Evolutionary conservation across 2,888 invertebrate species (phyloP).

Genomic region (Acronicta leporina): DNA sequence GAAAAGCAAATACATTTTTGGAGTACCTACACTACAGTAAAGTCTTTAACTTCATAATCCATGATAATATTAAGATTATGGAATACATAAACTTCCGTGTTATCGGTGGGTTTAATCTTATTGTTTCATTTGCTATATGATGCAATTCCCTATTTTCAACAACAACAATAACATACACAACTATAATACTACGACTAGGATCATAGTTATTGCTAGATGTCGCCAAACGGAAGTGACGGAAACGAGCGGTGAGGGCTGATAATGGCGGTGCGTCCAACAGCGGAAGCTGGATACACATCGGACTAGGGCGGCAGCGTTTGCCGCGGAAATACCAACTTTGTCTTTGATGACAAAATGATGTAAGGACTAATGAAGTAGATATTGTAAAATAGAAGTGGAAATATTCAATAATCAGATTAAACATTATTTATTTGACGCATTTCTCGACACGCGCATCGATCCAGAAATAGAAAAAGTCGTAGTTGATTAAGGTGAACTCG

Average conservation of each 20-base stretch:
- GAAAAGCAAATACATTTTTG: not conserved
- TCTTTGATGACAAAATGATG: conserved; percentile 26
- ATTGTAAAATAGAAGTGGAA: not conserved
- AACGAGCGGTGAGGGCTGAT: conserved; percentile 54
- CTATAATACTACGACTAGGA: conserved; percentile 23
- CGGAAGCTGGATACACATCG: conserved; percentile 49
- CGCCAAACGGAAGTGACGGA: conserved; percentile 51
- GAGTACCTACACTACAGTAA: no score
- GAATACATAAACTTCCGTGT: no score
- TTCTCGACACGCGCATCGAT: no score
- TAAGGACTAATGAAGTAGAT: conserved; percentile 8
- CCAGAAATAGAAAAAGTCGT: no score
- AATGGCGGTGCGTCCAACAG: conserved; percentile 49
- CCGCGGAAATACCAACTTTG: conserved; percentile 55
- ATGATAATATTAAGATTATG: no score
- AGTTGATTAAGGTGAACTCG: no score
- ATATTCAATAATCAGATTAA: no score
- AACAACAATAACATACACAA: conserved; percentile 7
- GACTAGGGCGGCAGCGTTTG: conserved; percentile 27
- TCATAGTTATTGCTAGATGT: conserved; percentile 40
- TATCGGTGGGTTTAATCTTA: no score
- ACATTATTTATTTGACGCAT: no score
- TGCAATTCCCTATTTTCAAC: no score
- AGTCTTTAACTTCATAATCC: no score
- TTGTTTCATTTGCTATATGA: no score